Evolutionary conservation across 2,113 vertebrate species (phyloP), one percentile per base, ranked within the genome.

Genomic region (Leiothrix lutea): DNA sequence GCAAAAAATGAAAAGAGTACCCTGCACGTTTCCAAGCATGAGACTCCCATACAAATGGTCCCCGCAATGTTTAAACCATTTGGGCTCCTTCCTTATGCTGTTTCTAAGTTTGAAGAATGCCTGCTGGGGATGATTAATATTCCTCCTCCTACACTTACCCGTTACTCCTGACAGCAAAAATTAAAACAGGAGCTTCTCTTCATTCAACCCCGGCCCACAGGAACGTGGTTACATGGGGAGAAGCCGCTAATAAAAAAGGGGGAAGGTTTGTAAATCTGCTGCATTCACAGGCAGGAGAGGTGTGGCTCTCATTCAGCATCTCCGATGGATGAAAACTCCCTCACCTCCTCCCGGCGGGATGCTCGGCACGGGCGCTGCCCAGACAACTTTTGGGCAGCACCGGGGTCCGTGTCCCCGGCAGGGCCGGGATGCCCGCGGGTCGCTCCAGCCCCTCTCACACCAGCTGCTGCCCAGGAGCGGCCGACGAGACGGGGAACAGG

Each of bases 101-200:
- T 80, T 91, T 82, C 92, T 90, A 94, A 95, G 90, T 91, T 95
- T 90, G 91, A 88, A 95, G 94, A 90, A 78, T 78, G 69, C 92
- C 58, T 97, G 88, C 88, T 88, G 85, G 96, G 88, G 74, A 82
- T 96, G 86, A 95, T 92, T 95, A 97, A 93, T 92, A 90, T 90
- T 93, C 94, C 72, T 86, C 77, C 93, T 94, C 95, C 96, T 69
- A 87, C 92, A 87, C 92, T 86, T 73, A 78, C 93, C 88, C 93
- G 47, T 87, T 91, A 81, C 95, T 96, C 97, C 96, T 91, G 94
- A 97, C 80, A 95, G 96, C 91, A 73, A 93, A 97, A 96, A 94
- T 94, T 96, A 91, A 96, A 94, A 61, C 92, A 90, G 90, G 61
- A 87, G 94, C 92, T 77, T 92, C 96, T 92, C 92, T 97, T 91